Percentiles rank a stretch among this genome's conserved stretches.
These are phyloP conservation scores for Phymanthus crucifer DNA, from an alignment of 92 coral and sea anemone species.

Conservation along the genomic window DNA sequence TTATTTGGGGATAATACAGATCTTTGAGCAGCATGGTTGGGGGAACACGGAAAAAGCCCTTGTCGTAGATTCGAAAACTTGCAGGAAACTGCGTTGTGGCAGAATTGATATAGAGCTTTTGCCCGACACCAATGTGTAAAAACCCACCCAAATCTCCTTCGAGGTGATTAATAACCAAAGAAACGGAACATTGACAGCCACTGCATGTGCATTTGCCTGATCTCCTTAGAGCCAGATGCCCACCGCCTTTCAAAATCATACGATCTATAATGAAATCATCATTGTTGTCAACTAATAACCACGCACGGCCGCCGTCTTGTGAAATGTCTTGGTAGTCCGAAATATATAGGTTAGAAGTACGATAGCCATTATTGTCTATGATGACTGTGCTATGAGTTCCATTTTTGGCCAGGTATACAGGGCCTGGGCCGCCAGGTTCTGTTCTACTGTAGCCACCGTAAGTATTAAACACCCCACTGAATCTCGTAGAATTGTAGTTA, in stretches of 20 bases:
- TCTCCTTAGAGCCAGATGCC: constrained; percentile 52
- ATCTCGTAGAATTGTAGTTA: constrained; percentile 43
- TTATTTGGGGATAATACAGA: constrained; percentile 49
- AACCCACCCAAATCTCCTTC: constrained; percentile 62
- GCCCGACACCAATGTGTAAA: constrained; percentile 55
- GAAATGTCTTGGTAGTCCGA: constrained; percentile 47
- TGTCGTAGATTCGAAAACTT: constrained; percentile 63
- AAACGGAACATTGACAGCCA: constrained; percentile 27
- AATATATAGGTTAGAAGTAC: constrained; percentile 38
- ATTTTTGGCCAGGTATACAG: constrained; percentile 44
- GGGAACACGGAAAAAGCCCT: constrained; percentile 63
- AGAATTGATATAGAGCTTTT: constrained; percentile 47
- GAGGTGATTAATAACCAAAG: constrained; percentile 46
- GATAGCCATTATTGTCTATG: constrained; percentile 66
- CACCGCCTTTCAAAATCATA: constrained; percentile 57
- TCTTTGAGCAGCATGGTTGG: constrained; percentile 51
- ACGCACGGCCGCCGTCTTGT: constrained; percentile 61
- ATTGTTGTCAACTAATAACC: constrained; percentile 54
- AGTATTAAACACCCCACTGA: constrained; percentile 46
- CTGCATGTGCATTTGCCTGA: constrained; percentile 15
- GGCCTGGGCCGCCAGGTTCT: constrained; percentile 75
- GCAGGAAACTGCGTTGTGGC: constrained; percentile 68
- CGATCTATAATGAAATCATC: constrained; percentile 51
- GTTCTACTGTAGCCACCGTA: constrained; percentile 55
- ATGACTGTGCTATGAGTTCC: constrained; percentile 26